Evolutionary conservation across 2,888 invertebrate species (phyloP).

Genomic region (Microdon myrmicae): DNA sequence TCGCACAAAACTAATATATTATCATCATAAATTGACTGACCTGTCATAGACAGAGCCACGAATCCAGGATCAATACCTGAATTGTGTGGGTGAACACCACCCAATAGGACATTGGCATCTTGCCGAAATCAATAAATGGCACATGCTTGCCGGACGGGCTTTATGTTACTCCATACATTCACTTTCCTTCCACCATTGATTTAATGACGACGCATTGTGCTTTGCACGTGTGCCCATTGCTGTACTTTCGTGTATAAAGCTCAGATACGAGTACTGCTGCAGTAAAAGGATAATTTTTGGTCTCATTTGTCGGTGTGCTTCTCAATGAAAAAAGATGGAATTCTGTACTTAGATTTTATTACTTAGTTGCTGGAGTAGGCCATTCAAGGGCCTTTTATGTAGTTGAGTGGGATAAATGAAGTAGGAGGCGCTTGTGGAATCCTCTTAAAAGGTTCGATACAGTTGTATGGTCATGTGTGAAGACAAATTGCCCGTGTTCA

Average conservation of each 20-base stretch:
- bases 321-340: slow-evolving; percentile 12
- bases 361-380: no score
- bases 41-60: no score
- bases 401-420: no score
- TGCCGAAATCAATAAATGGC: slow-evolving; percentile 46
- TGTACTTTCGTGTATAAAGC: slow-evolving; percentile 16
- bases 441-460: no score
- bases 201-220: background rate
- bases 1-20: no score
- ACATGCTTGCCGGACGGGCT: slow-evolving; percentile 33
- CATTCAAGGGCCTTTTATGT: no score
- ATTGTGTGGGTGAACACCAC: no score
- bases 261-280: slow-evolving; percentile 27
- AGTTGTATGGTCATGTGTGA: no score
- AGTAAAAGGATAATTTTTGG: slow-evolving; percentile 12
- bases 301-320: background rate
- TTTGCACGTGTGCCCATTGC: slow-evolving; percentile 1
- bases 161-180: slow-evolving; percentile 30
- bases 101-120: slow-evolving; percentile 27
- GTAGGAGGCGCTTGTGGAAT: no score
- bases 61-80: no score
- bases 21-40: no score
- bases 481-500: no score
- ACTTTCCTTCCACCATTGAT: slow-evolving; percentile 22
- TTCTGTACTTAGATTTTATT: slow-evolving; percentile 16